phyloP scores from a whole-genome alignment of 2,888 invertebrate species.

The Drosophila dives region DNA sequence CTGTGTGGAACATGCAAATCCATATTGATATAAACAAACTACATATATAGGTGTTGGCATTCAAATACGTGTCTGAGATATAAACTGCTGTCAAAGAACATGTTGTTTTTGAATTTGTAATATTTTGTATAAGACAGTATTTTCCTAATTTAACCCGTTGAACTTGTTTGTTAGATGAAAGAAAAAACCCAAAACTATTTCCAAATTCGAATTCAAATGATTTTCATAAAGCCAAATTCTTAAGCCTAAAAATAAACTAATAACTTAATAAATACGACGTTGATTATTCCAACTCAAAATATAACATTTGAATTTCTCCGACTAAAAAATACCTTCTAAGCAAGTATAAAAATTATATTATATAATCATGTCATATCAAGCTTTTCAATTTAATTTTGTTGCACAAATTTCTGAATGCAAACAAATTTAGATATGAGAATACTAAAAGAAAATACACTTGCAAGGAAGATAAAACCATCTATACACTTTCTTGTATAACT shows the following conservation, averaged over 20 bases:
- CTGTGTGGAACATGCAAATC: slow-evolving; percentile 41
- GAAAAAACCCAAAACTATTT: slow-evolving; percentile 54
- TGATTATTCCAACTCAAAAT: slow-evolving; percentile 2
- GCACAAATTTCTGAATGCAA: not conserved
- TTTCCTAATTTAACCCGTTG: slow-evolving; percentile 58
- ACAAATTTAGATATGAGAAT: not conserved
- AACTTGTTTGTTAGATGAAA: slow-evolving; percentile 56
- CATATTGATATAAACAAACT: slow-evolving; percentile 27
- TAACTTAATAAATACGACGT: slow-evolving; percentile 8
- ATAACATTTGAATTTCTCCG: not conserved
- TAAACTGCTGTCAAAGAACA: slow-evolving; percentile 47
- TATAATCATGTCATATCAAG: not conserved
- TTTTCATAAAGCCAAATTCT: slow-evolving; percentile 51
- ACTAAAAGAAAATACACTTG: not conserved
- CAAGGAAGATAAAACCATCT: not conserved
- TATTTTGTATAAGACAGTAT: slow-evolving; percentile 58
- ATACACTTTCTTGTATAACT: not conserved
- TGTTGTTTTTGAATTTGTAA: slow-evolving; percentile 66
- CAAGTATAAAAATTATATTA: not conserved
- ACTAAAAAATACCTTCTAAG: slow-evolving; percentile 9
- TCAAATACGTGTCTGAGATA: slow-evolving; percentile 29
- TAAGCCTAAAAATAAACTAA: slow-evolving; percentile 38
- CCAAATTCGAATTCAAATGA: slow-evolving; percentile 53
- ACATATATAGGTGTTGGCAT: slow-evolving; percentile 17
- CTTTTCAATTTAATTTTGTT: not conserved